Conservation (phyloP, 1,140 invertebrate species). For the Paracyclopina nana region DNA sequence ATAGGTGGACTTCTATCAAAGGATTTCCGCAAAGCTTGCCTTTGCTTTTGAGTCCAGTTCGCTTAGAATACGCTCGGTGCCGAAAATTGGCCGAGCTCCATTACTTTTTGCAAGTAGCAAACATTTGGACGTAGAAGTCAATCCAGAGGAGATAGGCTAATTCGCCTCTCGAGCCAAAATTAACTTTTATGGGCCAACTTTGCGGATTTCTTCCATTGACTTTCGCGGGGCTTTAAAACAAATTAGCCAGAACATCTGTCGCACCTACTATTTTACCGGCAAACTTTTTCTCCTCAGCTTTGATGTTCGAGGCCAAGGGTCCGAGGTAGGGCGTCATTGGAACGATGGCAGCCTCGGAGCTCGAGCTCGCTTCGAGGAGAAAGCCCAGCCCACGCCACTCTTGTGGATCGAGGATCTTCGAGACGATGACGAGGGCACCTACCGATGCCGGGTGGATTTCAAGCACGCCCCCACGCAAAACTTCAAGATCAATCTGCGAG, state of each 20-base stretch:
- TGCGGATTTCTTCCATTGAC: not conserved
- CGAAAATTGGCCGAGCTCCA: too few species aligned
- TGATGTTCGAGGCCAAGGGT: slow-evolving; percentile 9
- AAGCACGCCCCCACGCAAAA: slow-evolving; percentile 64
- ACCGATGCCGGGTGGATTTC: slow-evolving; percentile 69
- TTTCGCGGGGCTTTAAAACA: not conserved
- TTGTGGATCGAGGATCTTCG: slow-evolving; percentile 48
- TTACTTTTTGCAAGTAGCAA: not conserved
- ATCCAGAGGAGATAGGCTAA: not conserved
- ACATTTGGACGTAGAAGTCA: not conserved
- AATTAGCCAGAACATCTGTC: not conserved
- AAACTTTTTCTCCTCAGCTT: slow-evolving; percentile 5
- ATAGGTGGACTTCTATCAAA: too few species aligned
- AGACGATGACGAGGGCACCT: slow-evolving; percentile 52
- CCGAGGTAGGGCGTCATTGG: slow-evolving; percentile 16
- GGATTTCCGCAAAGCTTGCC: too few species aligned
- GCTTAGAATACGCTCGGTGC: too few species aligned
- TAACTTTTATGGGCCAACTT: not conserved
- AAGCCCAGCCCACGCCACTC: not conserved
- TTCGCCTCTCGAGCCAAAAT: not conserved
- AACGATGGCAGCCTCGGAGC: slow-evolving; percentile 16
- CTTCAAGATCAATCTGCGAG: slow-evolving; percentile 59
- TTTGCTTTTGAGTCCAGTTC: too few species aligned
- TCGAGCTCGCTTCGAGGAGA: slow-evolving; percentile 14
- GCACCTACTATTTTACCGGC: not conserved